Base-by-base conservation (phyloP, 2,113 vertebrate genomes). In the Acrocephalus arundinaceus region DNA sequence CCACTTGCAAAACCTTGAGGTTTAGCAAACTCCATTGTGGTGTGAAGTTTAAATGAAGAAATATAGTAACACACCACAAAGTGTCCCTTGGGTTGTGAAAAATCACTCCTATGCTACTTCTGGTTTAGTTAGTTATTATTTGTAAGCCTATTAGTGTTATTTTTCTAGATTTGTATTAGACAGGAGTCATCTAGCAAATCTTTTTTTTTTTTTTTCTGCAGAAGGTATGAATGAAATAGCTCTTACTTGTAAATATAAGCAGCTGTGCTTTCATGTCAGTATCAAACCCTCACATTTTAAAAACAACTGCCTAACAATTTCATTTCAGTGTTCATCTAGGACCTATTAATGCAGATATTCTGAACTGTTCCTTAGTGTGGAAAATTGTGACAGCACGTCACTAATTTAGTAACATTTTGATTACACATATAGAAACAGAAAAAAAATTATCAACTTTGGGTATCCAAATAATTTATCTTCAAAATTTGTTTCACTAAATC, bases 81-180 rank as follows among this genome's bases (percentile, higher is more conserved):
- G 76, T 66, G 70, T 75, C 71, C 41, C 49, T 70, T 48, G 54
- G 49, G 23, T 43, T 82, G 61, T 59, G 39, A 15, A 83, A 92
- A 81, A 73, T 77, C 28, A 73, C 51, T 93, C 86, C 39, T 74
- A 9, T 77, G 57, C 45, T 91, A 61, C 67, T 92, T 82, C 35
- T 94, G n/a, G 31, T 63, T 83, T 92, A 58, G 71, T 93, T 88
- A 49, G 25, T 85, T 93, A 65, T 85, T 96, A 81, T n/a, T 89
- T 91, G 48, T 49, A 77, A 95, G 27, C 52, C 71, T 23, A 43
- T 90, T 54, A 67, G 2, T 45, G 37, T 94, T 92, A 27, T 76
- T 95, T 94, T 97, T 87, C 80, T 72, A 16, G 74, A 86, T 96
- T 94, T 90, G 68, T 66, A 49, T 91, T 91, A 78, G 75, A 82